These are phyloP conservation scores for Lateolabrax maculatus DNA, from an alignment of 2,797 vertebrate genomes.

Conservation along the genomic window DNA sequence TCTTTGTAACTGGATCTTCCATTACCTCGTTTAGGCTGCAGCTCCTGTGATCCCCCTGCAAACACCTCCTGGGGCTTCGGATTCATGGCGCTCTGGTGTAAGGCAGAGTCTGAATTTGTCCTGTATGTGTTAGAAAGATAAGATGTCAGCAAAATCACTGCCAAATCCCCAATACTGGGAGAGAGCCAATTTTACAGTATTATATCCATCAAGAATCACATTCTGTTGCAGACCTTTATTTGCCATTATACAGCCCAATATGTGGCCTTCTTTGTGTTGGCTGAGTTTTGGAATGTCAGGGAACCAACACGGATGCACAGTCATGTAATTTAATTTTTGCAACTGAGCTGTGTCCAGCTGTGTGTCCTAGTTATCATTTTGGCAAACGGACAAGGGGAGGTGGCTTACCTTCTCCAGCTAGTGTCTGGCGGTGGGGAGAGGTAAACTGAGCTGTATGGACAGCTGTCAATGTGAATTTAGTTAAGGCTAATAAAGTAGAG, in stretches of 20 bases:
- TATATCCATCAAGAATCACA: constrained; percentile 14
- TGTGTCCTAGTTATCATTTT: constrained; percentile 31
- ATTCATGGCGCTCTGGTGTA: constrained; percentile 98
- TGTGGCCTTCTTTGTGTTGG: not conserved
- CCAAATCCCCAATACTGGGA: constrained; percentile 20
- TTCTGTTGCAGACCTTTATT: not conserved
- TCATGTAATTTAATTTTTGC: not conserved
- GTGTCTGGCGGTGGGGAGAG: constrained; percentile 97
- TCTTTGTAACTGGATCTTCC: constrained; percentile 53
- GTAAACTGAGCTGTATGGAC: constrained; percentile 97
- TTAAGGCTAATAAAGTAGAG: constrained; percentile 86
- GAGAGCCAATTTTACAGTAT: constrained; percentile 9
- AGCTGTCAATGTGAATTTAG: constrained; percentile 94
- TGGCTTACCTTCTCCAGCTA: constrained; percentile 97
- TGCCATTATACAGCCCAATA: not conserved
- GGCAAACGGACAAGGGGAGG: constrained; percentile 25
- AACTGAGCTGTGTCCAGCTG: not conserved
- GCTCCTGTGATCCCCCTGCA: constrained; percentile 92
- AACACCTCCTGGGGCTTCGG: constrained; percentile 93
- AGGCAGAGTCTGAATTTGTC: constrained; percentile 98
- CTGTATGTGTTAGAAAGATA: constrained; percentile 80
- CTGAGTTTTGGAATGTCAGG: not conserved
- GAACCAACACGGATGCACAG: not conserved
- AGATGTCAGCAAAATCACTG: constrained; percentile 57
- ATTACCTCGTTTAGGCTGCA: constrained; percentile 96